Evolutionary conservation across 2,888 invertebrate genomes (phyloP).

Genomic region (Lydus trimaculatus): DNA sequence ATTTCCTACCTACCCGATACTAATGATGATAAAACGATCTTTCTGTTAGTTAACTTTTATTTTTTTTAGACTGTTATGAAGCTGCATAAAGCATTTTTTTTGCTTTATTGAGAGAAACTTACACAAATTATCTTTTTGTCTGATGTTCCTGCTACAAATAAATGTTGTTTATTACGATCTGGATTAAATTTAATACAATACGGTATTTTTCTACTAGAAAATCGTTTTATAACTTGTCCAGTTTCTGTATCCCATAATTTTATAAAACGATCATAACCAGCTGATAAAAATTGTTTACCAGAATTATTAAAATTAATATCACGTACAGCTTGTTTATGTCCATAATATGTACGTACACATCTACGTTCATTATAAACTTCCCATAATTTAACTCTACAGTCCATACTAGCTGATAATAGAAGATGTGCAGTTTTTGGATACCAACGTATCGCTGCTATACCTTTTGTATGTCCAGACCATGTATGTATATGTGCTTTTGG

Average conservation of each 20-base stretch:
- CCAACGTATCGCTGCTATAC: slow-evolving; percentile 94
- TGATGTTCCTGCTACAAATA: slow-evolving; percentile 98
- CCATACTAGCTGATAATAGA: slow-evolving; percentile 95
- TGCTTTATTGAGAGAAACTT: too few species aligned
- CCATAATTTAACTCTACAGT: slow-evolving; percentile 97
- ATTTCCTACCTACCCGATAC: too few species aligned
- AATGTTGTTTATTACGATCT: slow-evolving; percentile 94
- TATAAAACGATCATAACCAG: slow-evolving; percentile 94
- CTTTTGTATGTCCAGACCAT: slow-evolving; percentile 97
- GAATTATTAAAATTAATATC: slow-evolving; percentile 96
- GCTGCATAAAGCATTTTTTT: too few species aligned
- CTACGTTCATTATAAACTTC: slow-evolving; percentile 96
- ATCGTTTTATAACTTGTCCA: slow-evolving; percentile 83
- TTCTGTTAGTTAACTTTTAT: too few species aligned
- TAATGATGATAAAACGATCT: too few species aligned
- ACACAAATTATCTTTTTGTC: slow-evolving; percentile 99
- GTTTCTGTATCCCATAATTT: slow-evolving; percentile 99
- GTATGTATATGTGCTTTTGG: slow-evolving; percentile 96
- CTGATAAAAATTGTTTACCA: slow-evolving; percentile 92
- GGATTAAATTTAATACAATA: slow-evolving; percentile 99
- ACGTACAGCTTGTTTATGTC: slow-evolving; percentile 95
- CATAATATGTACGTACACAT: slow-evolving; percentile 93
- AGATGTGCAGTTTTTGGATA: slow-evolving; percentile 95
- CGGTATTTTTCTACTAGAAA: slow-evolving; percentile 95
- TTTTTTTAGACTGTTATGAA: too few species aligned